These are phyloP conservation scores for Troilus luridus DNA, from an alignment of 2,888 invertebrate genomes.

Conservation along the genomic window DNA sequence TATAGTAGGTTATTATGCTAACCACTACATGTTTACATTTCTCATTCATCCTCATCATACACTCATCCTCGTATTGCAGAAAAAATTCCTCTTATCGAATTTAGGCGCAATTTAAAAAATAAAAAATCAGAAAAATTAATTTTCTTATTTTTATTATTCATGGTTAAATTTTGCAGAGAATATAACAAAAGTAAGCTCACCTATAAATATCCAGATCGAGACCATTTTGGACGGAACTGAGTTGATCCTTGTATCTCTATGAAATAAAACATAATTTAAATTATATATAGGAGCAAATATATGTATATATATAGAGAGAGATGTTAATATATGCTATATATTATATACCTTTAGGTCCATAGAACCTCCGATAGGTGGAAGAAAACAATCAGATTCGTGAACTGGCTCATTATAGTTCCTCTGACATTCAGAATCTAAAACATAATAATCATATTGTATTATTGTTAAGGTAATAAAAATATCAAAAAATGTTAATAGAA, in stretches of 20 bases:
- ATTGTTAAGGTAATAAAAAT: too few species aligned
- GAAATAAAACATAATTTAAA: not conserved
- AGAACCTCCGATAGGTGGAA: constrained; percentile 65
- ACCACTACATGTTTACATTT: too few species aligned
- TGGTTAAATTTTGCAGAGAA: too few species aligned
- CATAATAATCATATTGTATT: not conserved
- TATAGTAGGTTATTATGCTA: too few species aligned
- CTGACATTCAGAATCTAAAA: not conserved
- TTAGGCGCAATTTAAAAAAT: too few species aligned
- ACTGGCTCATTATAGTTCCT: not conserved
- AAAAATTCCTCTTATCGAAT: too few species aligned
- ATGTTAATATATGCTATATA: not conserved
- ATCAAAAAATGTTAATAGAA: too few species aligned
- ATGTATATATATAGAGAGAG: too few species aligned
- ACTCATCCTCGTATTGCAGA: too few species aligned
- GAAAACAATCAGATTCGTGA: constrained; percentile 64
- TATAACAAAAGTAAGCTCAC: not conserved
- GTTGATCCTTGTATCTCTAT: constrained; percentile 51
- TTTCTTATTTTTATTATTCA: too few species aligned
- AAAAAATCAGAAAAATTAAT: too few species aligned
- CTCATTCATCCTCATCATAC: too few species aligned
- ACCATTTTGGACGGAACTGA: constrained; percentile 54
- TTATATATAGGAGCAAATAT: not conserved
- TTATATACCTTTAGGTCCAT: constrained; percentile 61
- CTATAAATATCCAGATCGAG: constrained; percentile 63